Percentiles rank a stretch among this genome's conserved stretches.
phyloP scores from a whole-genome alignment of 2,113 vertebrate species.

The Coturnix japonica region DNA sequence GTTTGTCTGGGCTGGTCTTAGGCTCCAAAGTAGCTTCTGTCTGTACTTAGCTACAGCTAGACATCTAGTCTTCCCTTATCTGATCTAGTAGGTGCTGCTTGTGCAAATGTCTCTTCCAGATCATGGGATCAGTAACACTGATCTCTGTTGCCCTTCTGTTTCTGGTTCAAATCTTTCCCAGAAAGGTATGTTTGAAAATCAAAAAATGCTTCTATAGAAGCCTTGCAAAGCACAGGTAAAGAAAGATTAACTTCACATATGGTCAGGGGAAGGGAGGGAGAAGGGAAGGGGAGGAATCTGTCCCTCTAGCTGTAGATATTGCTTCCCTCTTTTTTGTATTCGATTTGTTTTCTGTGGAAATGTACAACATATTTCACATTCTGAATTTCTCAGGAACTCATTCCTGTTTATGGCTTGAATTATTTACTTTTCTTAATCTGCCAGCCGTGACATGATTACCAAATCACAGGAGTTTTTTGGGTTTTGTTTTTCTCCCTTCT shows the following conservation, averaged over 20 bases:
- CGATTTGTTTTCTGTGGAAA: not conserved
- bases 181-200: not conserved
- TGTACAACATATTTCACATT: not conserved
- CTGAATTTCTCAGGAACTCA: not conserved
- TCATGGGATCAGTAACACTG: not conserved
- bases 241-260: not conserved
- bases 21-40: not conserved
- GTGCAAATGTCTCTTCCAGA: not conserved
- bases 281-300: not conserved
- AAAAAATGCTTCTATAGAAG: not conserved
- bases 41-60: not conserved
- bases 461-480: not conserved
- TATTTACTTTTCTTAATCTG: not conserved
- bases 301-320: not conserved
- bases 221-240: not conserved
- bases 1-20: not conserved
- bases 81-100: not conserved
- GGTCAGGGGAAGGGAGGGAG: too few relatives aligned
- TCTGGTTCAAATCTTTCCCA: not conserved
- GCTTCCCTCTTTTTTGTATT: not conserved
- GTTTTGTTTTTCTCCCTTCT: not conserved
- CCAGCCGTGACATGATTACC: not conserved
- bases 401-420: not conserved
- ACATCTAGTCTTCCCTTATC: not conserved
- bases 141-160: not conserved